Base-by-base conservation (phyloP, 2,113 vertebrate genomes). In the Ivindomyrus marchei region DNA sequence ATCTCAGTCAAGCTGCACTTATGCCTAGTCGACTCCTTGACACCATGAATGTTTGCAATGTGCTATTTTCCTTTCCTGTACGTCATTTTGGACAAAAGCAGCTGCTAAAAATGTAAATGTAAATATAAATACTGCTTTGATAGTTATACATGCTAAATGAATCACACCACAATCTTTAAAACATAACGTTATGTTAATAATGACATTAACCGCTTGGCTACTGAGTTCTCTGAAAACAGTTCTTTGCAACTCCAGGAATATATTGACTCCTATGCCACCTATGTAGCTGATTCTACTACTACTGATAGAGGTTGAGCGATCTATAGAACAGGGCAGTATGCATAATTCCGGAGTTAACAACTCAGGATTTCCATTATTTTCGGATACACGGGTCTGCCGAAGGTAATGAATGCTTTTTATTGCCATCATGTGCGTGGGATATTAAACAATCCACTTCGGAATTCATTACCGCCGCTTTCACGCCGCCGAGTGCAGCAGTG, bases 351-450 rank as follows among this genome's bases (percentile, higher is more conserved):
- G 85, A 88, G 58, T 74, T 89, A 92, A 90, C 90, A 77, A 52
- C 66, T 87, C 74, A 56, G 89, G 90, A 70, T 91, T 77, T 91
- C 47, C 77, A 88, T 88, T 89, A 89, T 87, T 89, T 85, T 84
- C 74, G 66, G 74, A 85, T 39, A 89, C 66, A 74, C 39, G 53
- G 53, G 31, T 88, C 50, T 46, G 42, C 58, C 85, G 47, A 84
- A 83, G 36, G 86, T 89, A 91, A 89, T 52, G 83, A 90, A 77
- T 31, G 52, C 77, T 91, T 88, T 85, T 58, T 31, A 85, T 46
- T 36, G 83, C 45, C 42, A 24, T 85, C 89, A 66, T 49, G 45
- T 86, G 45, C 27, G 27, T 11, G 10, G 89, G n/a, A 74, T 89
- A 49, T 49, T 45, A 47, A 90, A 19, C 85, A 39, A 90, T 90